These are phyloP conservation scores for Crenichthys baileyi DNA, from an alignment of 2,797 vertebrate species.

Conservation along the genomic window DNA sequence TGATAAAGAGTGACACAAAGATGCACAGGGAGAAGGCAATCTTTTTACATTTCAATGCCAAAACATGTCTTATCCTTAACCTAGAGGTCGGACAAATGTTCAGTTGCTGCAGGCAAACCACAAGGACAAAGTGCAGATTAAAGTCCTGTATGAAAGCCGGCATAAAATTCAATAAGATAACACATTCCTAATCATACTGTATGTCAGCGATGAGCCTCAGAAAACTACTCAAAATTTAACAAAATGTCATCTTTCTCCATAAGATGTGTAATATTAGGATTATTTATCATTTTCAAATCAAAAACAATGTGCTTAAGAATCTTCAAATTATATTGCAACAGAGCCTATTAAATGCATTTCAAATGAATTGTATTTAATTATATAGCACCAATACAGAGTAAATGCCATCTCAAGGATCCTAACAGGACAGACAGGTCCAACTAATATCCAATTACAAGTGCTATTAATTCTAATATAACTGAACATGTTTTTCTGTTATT, in stretches of 20 bases:
- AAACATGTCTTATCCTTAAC: constrained; percentile 30
- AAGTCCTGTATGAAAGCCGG: constrained; percentile 33
- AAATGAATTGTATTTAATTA: background rate
- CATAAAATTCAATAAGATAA: constrained; percentile 50
- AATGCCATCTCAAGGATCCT: background rate
- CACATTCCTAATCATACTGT: background rate
- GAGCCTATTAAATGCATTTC: too few species aligned
- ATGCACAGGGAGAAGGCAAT: background rate
- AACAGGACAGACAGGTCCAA: background rate
- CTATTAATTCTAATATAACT: background rate
- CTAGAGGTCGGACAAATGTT: constrained; percentile 61
- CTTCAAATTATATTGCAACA: too few species aligned
- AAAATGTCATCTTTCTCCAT: background rate
- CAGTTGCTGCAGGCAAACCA: constrained; percentile 39
- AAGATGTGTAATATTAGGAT: background rate
- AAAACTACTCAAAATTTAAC: background rate
- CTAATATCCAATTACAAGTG: background rate
- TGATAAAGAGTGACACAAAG: background rate
- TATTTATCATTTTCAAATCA: background rate
- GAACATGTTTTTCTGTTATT: background rate
- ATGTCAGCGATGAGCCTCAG: constrained; percentile 1
- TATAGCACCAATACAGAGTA: background rate
- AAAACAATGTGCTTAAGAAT: background rate
- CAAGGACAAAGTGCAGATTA: constrained; percentile 72
- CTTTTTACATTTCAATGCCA: constrained; percentile 11